Percentiles rank a stretch among this genome's conserved stretches.
These are phyloP conservation scores for Philereme vetulata DNA, from an alignment of 2,888 invertebrate species.

Conservation along the genomic window DNA sequence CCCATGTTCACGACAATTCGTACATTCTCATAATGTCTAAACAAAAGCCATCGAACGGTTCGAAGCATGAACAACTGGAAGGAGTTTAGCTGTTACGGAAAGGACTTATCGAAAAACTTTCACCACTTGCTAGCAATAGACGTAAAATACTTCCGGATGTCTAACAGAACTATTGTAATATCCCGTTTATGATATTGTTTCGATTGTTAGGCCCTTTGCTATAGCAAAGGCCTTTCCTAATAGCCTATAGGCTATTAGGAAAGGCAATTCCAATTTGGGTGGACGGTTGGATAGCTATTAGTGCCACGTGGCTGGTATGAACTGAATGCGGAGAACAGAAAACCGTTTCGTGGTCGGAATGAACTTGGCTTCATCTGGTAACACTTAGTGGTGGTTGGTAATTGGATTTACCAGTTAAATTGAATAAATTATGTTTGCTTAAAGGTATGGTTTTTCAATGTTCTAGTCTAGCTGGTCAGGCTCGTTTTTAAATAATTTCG, in stretches of 20 bases:
- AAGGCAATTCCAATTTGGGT: constrained; percentile 38
- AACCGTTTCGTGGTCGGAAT: constrained; percentile 25
- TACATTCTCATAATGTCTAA: constrained; percentile 70
- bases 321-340: constrained; percentile 26
- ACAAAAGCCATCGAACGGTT: constrained; percentile 65
- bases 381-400: constrained; percentile 1
- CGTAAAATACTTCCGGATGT: constrained; percentile 35
- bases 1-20: constrained; percentile 62
- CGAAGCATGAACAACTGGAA: constrained; percentile 48
- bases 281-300: constrained; percentile 35
- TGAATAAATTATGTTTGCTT: not conserved
- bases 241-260: constrained; percentile 32
- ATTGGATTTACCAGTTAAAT: not conserved
- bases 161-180: constrained; percentile 37
- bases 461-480: too few species aligned
- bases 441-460: not conserved
- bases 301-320: constrained; percentile 28
- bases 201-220: constrained; percentile 30
- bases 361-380: constrained; percentile 14
- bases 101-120: constrained; percentile 66
- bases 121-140: constrained; percentile 37
- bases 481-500: too few species aligned
- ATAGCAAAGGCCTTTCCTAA: too few species aligned
- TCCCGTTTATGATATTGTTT: constrained; percentile 37
- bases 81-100: constrained; percentile 54